Conservation (phyloP, 2,888 invertebrate species). For the Disparrhopalites patrizii region DNA sequence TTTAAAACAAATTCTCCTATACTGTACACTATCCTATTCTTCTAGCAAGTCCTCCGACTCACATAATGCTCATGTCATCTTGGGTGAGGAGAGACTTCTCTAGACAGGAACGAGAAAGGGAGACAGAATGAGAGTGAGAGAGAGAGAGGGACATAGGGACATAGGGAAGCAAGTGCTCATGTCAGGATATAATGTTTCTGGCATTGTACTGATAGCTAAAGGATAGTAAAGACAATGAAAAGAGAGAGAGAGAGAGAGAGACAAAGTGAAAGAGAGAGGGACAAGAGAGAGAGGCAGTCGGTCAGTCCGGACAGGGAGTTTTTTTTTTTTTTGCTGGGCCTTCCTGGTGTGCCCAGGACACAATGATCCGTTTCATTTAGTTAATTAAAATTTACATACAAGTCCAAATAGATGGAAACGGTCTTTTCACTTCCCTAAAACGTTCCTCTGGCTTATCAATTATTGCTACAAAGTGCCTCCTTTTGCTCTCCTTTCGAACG, state of each 20-base stretch:
- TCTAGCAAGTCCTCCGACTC: conserved; percentile 3
- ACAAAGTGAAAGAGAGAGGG: too few species aligned
- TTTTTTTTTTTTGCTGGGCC: neutral
- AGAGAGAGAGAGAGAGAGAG: neutral
- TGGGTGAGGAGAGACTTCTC: neutral
- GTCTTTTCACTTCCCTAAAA: conserved; percentile 17
- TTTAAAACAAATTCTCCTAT: conserved; percentile 1
- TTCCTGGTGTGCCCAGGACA: neutral
- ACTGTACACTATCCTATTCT: neutral
- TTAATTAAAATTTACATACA: conserved; percentile 13
- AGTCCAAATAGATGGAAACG: conserved; percentile 3
- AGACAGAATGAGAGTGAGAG: neutral
- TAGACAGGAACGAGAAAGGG: neutral
- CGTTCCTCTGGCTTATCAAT: conserved; percentile 20
- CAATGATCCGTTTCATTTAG: neutral
- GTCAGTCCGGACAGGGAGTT: too few species aligned
- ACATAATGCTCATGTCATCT: neutral
- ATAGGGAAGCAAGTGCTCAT: too few species aligned
- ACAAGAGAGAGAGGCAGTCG: too few species aligned
- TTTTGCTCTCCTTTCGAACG: conserved; percentile 8
- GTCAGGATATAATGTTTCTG: neutral
- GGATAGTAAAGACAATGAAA: neutral
- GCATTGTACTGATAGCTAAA: neutral
- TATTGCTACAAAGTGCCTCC: conserved; percentile 13
- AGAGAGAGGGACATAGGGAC: too few species aligned